Evolutionary conservation across 2,888 invertebrate genomes (phyloP).

Genomic region (Aspidapion aeneum): DNA sequence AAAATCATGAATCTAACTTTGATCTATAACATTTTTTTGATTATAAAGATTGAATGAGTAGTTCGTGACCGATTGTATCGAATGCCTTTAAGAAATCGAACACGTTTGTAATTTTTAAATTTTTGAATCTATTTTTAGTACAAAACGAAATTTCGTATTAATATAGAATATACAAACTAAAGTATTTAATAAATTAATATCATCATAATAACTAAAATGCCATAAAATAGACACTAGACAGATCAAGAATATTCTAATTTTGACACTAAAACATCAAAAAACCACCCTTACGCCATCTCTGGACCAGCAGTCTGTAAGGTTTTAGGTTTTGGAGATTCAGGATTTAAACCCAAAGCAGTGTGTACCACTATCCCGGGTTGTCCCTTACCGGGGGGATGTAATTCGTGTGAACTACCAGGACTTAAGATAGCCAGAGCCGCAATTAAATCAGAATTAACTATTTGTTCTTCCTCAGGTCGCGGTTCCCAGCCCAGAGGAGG

Average conservation of each 20-base stretch:
- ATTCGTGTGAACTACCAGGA: constrained; percentile 85
- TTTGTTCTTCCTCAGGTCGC: constrained; percentile 82
- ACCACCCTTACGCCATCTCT: constrained; percentile 30
- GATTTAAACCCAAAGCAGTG: constrained; percentile 55
- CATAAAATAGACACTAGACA: background rate
- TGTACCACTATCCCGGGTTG: constrained; percentile 95
- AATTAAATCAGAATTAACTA: constrained; percentile 86
- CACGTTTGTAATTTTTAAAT: no score
- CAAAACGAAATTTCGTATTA: no score
- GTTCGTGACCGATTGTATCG: no score
- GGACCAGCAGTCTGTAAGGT: constrained; percentile 77
- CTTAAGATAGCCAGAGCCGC: constrained; percentile 88
- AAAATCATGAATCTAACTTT: constrained; percentile 83
- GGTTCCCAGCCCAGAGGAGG: constrained; percentile 98
- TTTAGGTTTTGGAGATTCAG: constrained; percentile 56
- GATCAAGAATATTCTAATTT: background rate
- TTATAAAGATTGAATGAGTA: no score
- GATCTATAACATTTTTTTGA: constrained; percentile 68
- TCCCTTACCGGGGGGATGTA: constrained; percentile 85
- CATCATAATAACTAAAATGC: background rate
- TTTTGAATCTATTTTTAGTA: no score
- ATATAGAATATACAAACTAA: no score
- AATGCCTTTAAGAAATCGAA: no score
- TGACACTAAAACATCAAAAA: background rate
- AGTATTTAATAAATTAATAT: background rate